Percentiles rank a stretch among this genome's conserved stretches.
These are phyloP conservation scores for Ennomos fuscantarius DNA, from an alignment of 2,888 invertebrate genomes.

Conservation along the genomic window DNA sequence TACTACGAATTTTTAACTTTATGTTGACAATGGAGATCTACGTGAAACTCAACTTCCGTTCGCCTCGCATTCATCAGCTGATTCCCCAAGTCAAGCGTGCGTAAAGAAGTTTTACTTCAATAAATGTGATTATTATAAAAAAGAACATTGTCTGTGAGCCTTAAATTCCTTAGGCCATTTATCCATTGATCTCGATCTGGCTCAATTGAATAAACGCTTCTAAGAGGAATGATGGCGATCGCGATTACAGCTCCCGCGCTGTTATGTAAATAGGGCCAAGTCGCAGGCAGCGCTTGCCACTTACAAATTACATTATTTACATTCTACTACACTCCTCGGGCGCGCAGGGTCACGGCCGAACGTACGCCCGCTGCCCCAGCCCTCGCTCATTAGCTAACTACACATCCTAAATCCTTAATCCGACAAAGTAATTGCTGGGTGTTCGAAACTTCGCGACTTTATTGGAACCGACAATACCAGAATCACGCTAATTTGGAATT, in stretches of 20 bases:
- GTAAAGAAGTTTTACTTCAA: too few relatives aligned
- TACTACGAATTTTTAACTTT: too few relatives aligned
- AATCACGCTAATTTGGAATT: conserved; percentile 9
- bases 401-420: conserved; percentile 36
- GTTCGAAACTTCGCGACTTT: conserved; percentile 26
- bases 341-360: conserved; percentile 54
- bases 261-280: conserved; percentile 66
- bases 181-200: conserved; percentile 71
- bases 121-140: background rate
- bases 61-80: too few relatives aligned
- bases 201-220: conserved; percentile 79
- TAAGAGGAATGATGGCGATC: conserved; percentile 55
- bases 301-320: background rate
- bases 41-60: too few relatives aligned
- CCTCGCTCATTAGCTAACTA: conserved; percentile 42
- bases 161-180: conserved; percentile 62
- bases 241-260: conserved; percentile 60
- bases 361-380: conserved; percentile 49
- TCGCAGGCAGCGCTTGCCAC: background rate
- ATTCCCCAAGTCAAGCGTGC: too few relatives aligned
- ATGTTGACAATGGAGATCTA: too few relatives aligned
- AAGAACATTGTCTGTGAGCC: conserved; percentile 33
- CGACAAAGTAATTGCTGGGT: conserved; percentile 34
- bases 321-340: conserved; percentile 7
- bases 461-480: conserved; percentile 31